Evolutionary conservation across 1,140 invertebrate species (phyloP), one percentile per base, ranked within the genome.

Genomic region (Trichomalopsis sarcophagae): DNA sequence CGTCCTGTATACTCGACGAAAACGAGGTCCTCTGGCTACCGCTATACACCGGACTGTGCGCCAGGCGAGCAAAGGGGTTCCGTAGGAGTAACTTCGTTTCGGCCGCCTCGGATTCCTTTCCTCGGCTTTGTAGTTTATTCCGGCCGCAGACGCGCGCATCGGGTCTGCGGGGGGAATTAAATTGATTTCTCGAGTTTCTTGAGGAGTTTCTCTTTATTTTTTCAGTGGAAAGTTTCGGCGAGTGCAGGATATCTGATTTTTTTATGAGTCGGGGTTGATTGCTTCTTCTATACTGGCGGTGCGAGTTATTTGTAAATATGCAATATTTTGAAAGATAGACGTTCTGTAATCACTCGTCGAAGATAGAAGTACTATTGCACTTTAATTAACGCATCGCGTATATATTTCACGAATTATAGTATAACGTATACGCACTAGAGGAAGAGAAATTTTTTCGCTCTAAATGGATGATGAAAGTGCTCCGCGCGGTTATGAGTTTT

Each of bases 61-160:
- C 33, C 23, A 73, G 21, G 14, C 23, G 40, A 73, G 68, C 23
- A 23, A 23, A 44, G 13, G 36, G 21, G 50, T 21, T 75, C n/a
- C 33, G 2, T 21, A 6, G 17, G 66, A 62, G 68, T 77, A 69
- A 83, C 68, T 82, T 77, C 21, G 74, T 79, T 84, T 62, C 50
- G 40, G 5, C 81, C 17, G 11, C 9, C 27, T 27, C 14, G 78
- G 66, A 84, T 74, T 81, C 79, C 55, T 47, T 55, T 17, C 44
- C 27, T 23, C 71, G 23, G 71, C 77, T 85, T 81, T 80, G 84
- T 81, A 85, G 78, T 81, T 85, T 81, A 80, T 76, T 81, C 78
- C 7, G 2, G 71, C 84, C 82, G 30, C 68, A 62, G 40, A 55
- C 79, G 36, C 73, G 14, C 62, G 50, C 36, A 74, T 23, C 36